A percentile compares a stretch with the other conserved stretches of the same genome.
These are phyloP conservation scores for Mirounga angustirostris DNA, from an alignment of 2,113 vertebrate genomes.

Conservation along the genomic window DNA sequence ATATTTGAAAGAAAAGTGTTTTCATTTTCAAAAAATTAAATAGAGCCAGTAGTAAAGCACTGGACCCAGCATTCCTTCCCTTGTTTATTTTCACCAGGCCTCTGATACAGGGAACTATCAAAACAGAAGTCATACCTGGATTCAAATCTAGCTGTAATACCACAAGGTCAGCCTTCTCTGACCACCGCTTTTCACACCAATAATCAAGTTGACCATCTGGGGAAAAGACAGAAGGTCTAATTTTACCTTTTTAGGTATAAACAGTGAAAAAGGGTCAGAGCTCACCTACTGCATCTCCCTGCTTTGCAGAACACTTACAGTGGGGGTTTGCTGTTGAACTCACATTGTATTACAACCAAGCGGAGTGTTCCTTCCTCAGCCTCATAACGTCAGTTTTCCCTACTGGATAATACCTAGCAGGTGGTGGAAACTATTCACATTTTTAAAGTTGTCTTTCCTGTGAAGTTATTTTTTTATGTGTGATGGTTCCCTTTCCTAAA, in stretches of 20 bases:
- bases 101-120: neutral
- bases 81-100: neutral
- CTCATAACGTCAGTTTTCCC: neutral
- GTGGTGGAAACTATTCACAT: neutral
- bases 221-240: neutral
- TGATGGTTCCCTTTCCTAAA: neutral
- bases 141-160: neutral
- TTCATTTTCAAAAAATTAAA: neutral
- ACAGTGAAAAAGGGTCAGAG: neutral
- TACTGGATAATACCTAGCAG: neutral
- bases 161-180: neutral
- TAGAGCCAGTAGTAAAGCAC: neutral
- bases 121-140: neutral
- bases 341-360: neutral
- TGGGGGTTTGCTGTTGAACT: neutral
- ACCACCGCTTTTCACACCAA: neutral
- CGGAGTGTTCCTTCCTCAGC: neutral
- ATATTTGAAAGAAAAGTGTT: neutral
- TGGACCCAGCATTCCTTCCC: neutral
- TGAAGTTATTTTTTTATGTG: neutral
- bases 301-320: neutral
- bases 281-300: neutral
- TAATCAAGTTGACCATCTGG: neutral
- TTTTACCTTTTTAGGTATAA: neutral
- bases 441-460: constrained; percentile 37